Evolutionary conservation across 2,888 invertebrate species (phyloP), one percentile per base, ranked within the genome.

Genomic region (Brenthis hecate): DNA sequence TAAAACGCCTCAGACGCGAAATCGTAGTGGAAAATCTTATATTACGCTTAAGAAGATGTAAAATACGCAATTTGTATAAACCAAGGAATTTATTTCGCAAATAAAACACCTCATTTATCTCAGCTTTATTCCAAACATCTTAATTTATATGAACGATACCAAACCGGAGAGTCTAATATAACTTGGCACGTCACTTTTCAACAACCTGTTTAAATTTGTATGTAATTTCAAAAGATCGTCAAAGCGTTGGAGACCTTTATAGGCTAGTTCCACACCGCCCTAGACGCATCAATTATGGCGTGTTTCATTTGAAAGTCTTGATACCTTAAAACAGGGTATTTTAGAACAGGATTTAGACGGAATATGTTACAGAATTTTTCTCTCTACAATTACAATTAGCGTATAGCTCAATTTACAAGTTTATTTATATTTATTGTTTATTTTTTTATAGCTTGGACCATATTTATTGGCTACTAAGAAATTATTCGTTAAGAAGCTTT

Each of bases 81-180:
- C 50, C 67, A 62, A 32, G 53, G 66, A 72, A 73, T 73, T 70
- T 71, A 71, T 72, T 73, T 72, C 53, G 36, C 68, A 58, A 70
- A 72, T 68, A 61, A 60, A 70, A 68, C 70, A 68, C 65, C 68
- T 70, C 68, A 68, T 70, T 56, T 68, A 70, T 62, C 61, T 70
- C 56, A 48, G 65, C 68, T 72, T 73, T 62, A 62, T 66, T 64
- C 68, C 71, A 70, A 73, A 73, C 75, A 70, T 76, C 70, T 75
- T 75, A 76, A 77, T 77, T 77, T 74, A 74, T 73, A 71, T 74
- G 75, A 71, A 72, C 72, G 71, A 71, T 66, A 62, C 68, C 60
- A 53, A 66, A 63, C 58, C 55, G 28, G 32, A 43, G 36, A 43
- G 36, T n/a, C 76, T 73, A 70, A 53, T 67, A 58, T 71, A 72